These are phyloP conservation scores for Crioceris asparagi DNA, from an alignment of 2,888 invertebrate species.

Conservation along the genomic window DNA sequence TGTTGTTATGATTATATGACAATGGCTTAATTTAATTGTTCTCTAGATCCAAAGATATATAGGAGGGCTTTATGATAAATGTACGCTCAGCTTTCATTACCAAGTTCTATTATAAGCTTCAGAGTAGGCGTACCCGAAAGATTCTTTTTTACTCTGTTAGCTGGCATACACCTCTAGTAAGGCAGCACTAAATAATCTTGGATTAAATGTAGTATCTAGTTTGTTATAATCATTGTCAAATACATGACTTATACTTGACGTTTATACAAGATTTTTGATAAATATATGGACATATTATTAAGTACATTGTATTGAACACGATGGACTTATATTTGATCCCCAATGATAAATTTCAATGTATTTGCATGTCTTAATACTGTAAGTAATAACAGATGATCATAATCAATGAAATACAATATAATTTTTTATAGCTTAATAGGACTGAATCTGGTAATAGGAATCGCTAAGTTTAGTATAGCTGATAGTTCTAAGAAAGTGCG, in stretches of 20 bases:
- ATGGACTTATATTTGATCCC: conserved; percentile 15
- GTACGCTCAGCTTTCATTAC: too few species aligned
- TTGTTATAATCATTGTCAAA: too few species aligned
- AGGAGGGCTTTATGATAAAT: too few species aligned
- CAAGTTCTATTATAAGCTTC: too few species aligned
- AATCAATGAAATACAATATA: not conserved
- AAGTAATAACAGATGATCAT: conserved; percentile 13
- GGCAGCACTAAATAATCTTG: too few species aligned
- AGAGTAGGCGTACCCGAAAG: too few species aligned
- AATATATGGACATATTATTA: conserved; percentile 10
- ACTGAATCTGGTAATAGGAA: conserved; percentile 13
- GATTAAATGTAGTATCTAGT: too few species aligned
- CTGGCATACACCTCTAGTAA: too few species aligned
- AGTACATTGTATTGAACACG: conserved; percentile 11
- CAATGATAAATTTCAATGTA: conserved; percentile 21
- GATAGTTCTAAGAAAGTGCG: conserved; percentile 11
- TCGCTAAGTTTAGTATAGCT: conserved; percentile 9
- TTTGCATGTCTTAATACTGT: conserved; percentile 22
- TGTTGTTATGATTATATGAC: too few species aligned
- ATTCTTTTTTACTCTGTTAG: too few species aligned
- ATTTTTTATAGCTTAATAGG: conserved; percentile 13
- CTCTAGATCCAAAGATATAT: too few species aligned
- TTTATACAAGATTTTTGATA: conserved; percentile 13
- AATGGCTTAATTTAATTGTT: too few species aligned
- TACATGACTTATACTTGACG: conserved; percentile 8